Base-by-base conservation (phyloP, 2,888 invertebrate species). In the Caenorhabditis sp. region DNA sequence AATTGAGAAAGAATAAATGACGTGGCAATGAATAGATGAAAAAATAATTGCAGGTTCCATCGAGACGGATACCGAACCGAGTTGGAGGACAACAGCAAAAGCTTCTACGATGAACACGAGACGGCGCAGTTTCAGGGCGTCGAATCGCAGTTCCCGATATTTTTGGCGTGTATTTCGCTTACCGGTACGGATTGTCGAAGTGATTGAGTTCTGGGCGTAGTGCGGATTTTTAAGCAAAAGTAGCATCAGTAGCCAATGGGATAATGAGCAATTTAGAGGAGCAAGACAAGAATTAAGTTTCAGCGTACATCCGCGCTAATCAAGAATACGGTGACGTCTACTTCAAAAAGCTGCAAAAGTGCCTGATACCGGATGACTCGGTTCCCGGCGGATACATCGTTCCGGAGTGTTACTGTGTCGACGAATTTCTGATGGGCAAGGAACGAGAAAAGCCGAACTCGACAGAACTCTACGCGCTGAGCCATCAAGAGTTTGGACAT, bases 81-180 rank as follows among this genome's bases (percentile, higher is more conserved):
- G 24, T 88, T 95, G 8, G 98, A 99, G 90, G 94, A 96, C 89
- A 92, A 92, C 41, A 92, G 91, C 58, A 91, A 93, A 80, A 92
- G 93, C 83, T 95, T 94, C 90, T 98, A 97, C 89, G 92, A 93
- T 82, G 93, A 94, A 86, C 95, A 95, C 15, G 96, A 98, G 91
- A 93, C 96, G 2, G 96, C 95, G 90, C 92, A 92, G 83, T 99
- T 96, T 90, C 96, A 98, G 88, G 94, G 94, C 45, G 92, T 98
- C 13, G 99, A 99, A 91, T 95, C 95, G 81, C 97, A 99, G 90
- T 99, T 98, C 96, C 99, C 99, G 0, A 90, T 99, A 55, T 97
- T 99, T 90, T 95, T 94, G 89, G 93, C 96, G 45, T 94, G 94
- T 89, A 94, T 99, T 93, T 94, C 97, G 52, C 95, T 99, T 83